A percentile compares a stretch with the other conserved stretches of the same genome.
Conservation (phyloP, 1,140 invertebrate genomes). For the Cydia strobilella region DNA sequence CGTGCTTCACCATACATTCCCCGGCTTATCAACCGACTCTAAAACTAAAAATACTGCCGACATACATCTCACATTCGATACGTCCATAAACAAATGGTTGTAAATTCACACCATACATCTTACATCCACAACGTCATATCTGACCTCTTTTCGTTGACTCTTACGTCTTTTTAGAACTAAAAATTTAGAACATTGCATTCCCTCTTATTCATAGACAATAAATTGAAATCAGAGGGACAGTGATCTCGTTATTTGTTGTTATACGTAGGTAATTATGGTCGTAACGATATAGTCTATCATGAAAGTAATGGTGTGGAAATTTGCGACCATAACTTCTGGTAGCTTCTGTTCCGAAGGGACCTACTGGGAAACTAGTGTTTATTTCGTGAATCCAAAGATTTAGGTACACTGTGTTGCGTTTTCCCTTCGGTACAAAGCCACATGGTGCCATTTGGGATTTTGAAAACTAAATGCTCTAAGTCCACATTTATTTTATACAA, state of each 20-base stretch:
- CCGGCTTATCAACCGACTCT: neutral
- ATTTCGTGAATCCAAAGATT: too few relatives aligned
- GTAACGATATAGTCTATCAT: neutral
- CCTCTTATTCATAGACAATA: conserved; percentile 16
- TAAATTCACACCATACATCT: neutral
- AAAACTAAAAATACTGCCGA: conserved; percentile 7
- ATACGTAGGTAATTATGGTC: neutral
- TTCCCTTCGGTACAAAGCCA: too few relatives aligned
- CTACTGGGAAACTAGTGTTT: too few relatives aligned
- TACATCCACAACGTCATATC: neutral
- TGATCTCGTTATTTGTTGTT: conserved; percentile 13
- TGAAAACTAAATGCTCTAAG: too few relatives aligned
- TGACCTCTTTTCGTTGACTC: neutral
- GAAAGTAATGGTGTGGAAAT: conserved; percentile 5
- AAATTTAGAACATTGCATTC: neutral
- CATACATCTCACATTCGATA: conserved; percentile 14
- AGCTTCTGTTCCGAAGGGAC: neutral
- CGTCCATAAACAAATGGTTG: conserved; percentile 9
- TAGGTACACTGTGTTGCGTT: too few relatives aligned
- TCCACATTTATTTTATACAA: too few relatives aligned
- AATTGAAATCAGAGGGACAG: conserved; percentile 20
- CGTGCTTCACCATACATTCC: neutral
- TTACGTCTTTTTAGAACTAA: neutral
- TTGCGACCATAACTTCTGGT: conserved; percentile 41
- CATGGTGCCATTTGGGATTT: too few relatives aligned